Conservation (phyloP, 2,888 invertebrate genomes). For the Lepas anatifera region DNA sequence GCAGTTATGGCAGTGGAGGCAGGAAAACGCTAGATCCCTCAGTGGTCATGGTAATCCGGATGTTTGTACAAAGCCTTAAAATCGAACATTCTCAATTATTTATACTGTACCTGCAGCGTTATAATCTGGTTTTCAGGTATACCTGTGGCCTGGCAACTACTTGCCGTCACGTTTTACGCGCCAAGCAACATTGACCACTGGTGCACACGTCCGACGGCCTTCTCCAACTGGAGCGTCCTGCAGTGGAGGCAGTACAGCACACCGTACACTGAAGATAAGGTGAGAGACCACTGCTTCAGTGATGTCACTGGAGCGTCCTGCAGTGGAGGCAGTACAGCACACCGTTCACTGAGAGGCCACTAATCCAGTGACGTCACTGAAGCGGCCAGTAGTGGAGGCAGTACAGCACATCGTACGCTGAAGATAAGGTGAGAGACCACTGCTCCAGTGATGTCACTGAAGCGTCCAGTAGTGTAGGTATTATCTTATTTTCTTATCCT, state of each 20-base stretch:
- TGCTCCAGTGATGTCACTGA: not conserved
- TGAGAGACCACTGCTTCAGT: too few species aligned
- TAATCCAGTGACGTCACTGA: too few species aligned
- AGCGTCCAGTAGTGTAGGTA: too few species aligned
- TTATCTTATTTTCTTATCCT: too few species aligned
- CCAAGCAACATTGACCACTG: not conserved
- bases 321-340: not conserved
- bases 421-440: too few species aligned
- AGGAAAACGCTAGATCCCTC: too few species aligned
- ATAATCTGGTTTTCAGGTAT: not conserved
- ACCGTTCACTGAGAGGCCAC: too few species aligned
- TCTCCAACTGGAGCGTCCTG: not conserved
- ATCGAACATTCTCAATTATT: too few species aligned
- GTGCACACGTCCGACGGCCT: not conserved
- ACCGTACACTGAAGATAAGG: not conserved
- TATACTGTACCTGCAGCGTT: too few species aligned
- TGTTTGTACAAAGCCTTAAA: too few species aligned
- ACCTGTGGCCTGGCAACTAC: not conserved
- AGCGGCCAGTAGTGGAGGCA: not conserved
- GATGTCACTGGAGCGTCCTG: not conserved
- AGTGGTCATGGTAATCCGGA: too few species aligned
- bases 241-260: not conserved
- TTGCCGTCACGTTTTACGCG: not conserved
- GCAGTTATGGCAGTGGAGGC: too few species aligned
- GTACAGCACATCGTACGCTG: not conserved